phyloP scores from a whole-genome alignment of 2,888 invertebrate genomes.

The Metallyticus violacea region DNA sequence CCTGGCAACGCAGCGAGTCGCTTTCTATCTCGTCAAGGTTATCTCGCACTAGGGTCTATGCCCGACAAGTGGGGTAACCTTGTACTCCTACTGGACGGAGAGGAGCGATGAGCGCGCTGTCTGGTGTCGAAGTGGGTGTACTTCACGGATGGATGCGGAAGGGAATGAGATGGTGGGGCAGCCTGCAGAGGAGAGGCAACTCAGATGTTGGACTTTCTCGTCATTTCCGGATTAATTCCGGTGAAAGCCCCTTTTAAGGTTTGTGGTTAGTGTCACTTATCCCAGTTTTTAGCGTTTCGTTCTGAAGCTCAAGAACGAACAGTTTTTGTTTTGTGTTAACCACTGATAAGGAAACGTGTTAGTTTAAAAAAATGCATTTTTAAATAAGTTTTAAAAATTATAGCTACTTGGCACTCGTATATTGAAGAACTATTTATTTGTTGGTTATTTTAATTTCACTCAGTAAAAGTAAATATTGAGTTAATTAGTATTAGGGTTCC shows the following conservation, averaged over 20 bases:
- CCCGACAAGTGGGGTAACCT: slow-evolving; percentile 29
- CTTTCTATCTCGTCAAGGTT: slow-evolving; percentile 26
- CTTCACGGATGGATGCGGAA: neutral
- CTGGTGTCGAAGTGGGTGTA: neutral
- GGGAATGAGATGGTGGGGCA: neutral
- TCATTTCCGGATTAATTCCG: neutral
- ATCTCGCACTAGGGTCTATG: slow-evolving; percentile 27
- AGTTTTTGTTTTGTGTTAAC: too few relatives aligned
- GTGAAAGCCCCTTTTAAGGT: neutral
- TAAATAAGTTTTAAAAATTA: too few relatives aligned
- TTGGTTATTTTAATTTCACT: too few relatives aligned
- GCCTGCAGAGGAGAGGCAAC: neutral
- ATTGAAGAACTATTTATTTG: too few relatives aligned
- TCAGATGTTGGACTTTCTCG: neutral
- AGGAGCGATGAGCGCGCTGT: neutral
- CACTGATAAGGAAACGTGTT: too few relatives aligned
- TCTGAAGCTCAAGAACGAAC: neutral
- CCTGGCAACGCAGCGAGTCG: slow-evolving; percentile 1
- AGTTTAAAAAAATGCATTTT: too few relatives aligned
- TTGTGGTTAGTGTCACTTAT: neutral
- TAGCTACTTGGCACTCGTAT: too few relatives aligned
- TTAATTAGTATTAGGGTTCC: too few relatives aligned
- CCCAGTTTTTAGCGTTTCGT: neutral
- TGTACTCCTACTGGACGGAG: neutral
- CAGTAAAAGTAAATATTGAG: too few relatives aligned